Base-by-base conservation (phyloP, 2,113 vertebrate genomes). In the Bujurquina vittata region DNA sequence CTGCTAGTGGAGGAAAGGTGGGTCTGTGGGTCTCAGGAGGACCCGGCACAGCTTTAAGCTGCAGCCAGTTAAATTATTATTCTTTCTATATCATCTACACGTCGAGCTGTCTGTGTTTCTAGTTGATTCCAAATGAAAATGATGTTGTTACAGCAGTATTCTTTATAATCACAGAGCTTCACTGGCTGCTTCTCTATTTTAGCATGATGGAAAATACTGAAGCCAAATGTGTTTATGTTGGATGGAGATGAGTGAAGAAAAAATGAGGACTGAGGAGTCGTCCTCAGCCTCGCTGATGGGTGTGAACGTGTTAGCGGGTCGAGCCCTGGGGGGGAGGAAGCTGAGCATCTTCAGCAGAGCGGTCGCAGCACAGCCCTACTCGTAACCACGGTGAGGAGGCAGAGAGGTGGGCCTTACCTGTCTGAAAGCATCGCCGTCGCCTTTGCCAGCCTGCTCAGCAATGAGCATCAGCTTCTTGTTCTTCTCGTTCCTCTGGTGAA, bases 401-500 rank as follows among this genome's bases (percentile, higher is more conserved):
- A 37, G 54, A 22, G 20, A 1, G 29, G 31, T 5, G 77, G 33
- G n/a, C 9, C 4, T 87, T 93, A 96, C 95, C 94, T 96, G 94
- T 93, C 95, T 90, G 89, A 96, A 95, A 20, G 94, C 78, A 1
- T 96, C 93, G 22, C 95, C 95, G 0, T 95, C 94, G 3, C 88
- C 69, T 55, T 95, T 95, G 78, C 92, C 91, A 0, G 95, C 89
- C 87, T 95, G 93, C 87, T 95, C 92, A 54, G 95, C 95, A 9
- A 96, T 43, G 52, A 95, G 84, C 69, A 1, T 9, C 80, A 96
- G 90, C 87, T 94, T 95, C 78, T 90, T 92, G 90, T 84, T 95
- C 93, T 94, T 95, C 82, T 94, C 75, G 1, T 93, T 93, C 79
- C 95, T 91, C 57, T 87, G 88, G 10, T 91, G 95, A 14, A 95